Base-by-base conservation (phyloP, 1,140 invertebrate genomes). In the Physella acuta region DNA sequence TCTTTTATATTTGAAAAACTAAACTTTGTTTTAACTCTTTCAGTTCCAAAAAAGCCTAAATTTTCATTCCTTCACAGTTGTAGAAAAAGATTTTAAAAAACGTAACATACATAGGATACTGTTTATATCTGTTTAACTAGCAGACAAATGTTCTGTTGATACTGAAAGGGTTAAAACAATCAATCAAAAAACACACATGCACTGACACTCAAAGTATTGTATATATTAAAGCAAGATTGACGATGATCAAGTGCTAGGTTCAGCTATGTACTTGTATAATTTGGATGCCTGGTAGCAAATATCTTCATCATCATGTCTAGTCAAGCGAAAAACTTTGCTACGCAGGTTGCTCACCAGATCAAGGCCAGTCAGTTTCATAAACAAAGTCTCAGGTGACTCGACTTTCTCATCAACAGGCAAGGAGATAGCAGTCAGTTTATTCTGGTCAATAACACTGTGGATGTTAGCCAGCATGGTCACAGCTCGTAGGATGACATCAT, bases 341-440 rank as follows among this genome's bases (percentile, higher is more conserved):
- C 82, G 81, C 36, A 89, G 78, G 62, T 82, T 83, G 28, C 86
- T 85, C 16, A 82, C 68, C 26, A 76, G 79, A 68, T 85, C 84
- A 20, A 87, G 79, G 24, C 87, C 86, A 78, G 84, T 87, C 34
- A 89, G 78, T 1, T 85, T 86, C 16, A 86, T 84, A 79, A 88
- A 88, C 82, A 89, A 85, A 31, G 88, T 89, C 70, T 89, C 88
- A 3, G 88, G 88, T 17, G 88, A 88, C 3, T 88, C 83, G n/a
- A 88, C 88, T 73, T 89, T 89, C 63, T 88, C 85, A 71, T 86
- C 85, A 2, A 85, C 75, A 30, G 88, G 88, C 14, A 89, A 81
- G 72, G 87, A 86, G 33, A 83, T 74, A 30, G 82, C 81, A 63
- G 86, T 85, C 17, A 89, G 76, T 39, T 86, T 77, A 11, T 82